A percentile compares a stretch with the other conserved stretches of the same genome.
Conservation (phyloP, 2,888 invertebrate species). For the Aspidiotus destructor region DNA sequence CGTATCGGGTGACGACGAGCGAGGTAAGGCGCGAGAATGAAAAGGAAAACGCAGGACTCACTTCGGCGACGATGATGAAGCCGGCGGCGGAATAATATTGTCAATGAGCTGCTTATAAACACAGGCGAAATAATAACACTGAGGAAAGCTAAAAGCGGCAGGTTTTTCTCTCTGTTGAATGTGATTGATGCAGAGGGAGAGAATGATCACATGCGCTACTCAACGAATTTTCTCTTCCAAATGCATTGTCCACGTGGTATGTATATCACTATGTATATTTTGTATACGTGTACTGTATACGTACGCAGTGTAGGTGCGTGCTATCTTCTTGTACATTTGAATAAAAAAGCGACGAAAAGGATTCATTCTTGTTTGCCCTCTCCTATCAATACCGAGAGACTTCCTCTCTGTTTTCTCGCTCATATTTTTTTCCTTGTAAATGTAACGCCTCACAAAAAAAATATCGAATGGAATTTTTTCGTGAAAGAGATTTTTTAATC, state of each 20-base stretch:
- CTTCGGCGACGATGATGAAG: neutral
- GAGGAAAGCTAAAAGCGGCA: neutral
- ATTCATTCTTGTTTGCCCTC: neutral
- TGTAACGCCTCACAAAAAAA: neutral
- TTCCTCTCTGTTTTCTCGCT: neutral
- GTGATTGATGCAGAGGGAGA: conserved; percentile 18
- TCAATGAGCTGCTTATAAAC: conserved; percentile 14
- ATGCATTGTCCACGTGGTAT: conserved; percentile 9
- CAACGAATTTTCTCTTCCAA: conserved; percentile 14
- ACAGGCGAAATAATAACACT: conserved; percentile 9
- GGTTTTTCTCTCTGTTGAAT: conserved; percentile 16
- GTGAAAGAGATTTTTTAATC: neutral
- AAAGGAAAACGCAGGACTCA: neutral
- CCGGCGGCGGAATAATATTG: conserved; percentile 7
- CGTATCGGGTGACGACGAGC: too few relatives aligned
- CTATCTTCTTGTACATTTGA: neutral
- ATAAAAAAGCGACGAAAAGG: conserved; percentile 4
- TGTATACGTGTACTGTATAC: neutral
- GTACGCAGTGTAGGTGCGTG: too few relatives aligned
- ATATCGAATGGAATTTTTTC: conserved; percentile 4
- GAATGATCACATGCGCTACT: conserved; percentile 10
- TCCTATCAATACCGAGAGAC: too few relatives aligned
- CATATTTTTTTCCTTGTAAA: neutral
- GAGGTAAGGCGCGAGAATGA: neutral
- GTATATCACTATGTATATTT: neutral